Percentiles rank a stretch among this genome's conserved stretches.
phyloP scores from a whole-genome alignment of 2,113 vertebrate genomes.

The Hymenochirus boettgeri region DNA sequence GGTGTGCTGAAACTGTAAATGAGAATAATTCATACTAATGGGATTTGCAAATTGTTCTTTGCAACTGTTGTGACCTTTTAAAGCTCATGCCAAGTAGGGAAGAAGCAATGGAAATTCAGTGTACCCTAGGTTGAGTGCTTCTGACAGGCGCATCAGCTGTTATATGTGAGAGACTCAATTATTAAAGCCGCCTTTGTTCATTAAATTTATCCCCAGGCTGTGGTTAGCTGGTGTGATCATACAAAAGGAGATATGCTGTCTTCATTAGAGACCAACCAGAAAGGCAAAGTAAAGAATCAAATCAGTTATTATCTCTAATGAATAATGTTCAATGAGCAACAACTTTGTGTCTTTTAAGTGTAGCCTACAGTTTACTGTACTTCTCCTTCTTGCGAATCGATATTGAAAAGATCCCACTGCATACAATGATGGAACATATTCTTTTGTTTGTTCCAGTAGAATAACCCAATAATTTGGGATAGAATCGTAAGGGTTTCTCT shows the following conservation, averaged over 20 bases:
- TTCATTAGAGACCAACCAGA: slow-evolving; percentile 21
- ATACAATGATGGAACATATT: too few relatives aligned
- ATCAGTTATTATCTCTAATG: background rate
- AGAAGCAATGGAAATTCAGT: slow-evolving; percentile 54
- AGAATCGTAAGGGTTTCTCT: too few relatives aligned
- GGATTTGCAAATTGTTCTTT: background rate
- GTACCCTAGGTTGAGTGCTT: slow-evolving; percentile 56
- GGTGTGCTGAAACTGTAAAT: background rate
- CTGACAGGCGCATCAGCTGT: slow-evolving; percentile 66
- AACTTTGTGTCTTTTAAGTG: too few relatives aligned
- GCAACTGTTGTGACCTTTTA: slow-evolving; percentile 21
- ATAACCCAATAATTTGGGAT: too few relatives aligned
- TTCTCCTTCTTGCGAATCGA: too few relatives aligned
- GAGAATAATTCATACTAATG: background rate
- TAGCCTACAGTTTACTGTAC: too few relatives aligned
- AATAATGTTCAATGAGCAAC: too few relatives aligned
- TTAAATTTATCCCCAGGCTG: slow-evolving; percentile 58
- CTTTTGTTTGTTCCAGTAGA: too few relatives aligned
- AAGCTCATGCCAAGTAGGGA: slow-evolving; percentile 63
- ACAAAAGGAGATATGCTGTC: slow-evolving; percentile 18
- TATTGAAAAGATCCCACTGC: too few relatives aligned
- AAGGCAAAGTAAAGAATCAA: background rate
- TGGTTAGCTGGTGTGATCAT: slow-evolving; percentile 53
- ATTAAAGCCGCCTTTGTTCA: slow-evolving; percentile 70
- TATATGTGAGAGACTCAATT: slow-evolving; percentile 57